Percentiles rank a stretch among this genome's conserved stretches.
phyloP scores from a whole-genome alignment of 1,140 invertebrate genomes.

The Dendroctonus valens region DNA sequence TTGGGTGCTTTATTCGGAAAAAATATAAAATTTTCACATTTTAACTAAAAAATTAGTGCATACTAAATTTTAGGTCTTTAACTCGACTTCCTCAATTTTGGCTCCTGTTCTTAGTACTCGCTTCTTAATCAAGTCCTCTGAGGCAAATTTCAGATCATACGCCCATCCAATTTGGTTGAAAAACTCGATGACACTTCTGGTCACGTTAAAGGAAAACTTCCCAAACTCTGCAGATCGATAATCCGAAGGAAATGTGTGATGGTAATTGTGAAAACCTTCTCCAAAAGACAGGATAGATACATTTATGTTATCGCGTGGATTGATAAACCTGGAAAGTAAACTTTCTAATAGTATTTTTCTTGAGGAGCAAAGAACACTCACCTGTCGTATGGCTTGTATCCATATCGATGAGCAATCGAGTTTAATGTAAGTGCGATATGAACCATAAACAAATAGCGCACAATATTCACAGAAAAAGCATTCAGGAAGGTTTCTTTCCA shows the following conservation, averaged over 20 bases:
- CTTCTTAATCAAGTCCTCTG: constrained; percentile 55
- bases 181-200: constrained; percentile 54
- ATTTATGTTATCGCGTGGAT: constrained; percentile 59
- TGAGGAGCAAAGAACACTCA: constrained; percentile 47
- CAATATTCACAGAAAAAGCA: neutral
- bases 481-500: neutral
- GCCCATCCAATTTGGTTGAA: constrained; percentile 62
- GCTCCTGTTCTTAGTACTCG: constrained; percentile 63
- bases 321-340: constrained; percentile 55
- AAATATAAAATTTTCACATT: too few relatives aligned
- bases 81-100: constrained; percentile 47
- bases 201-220: constrained; percentile 52
- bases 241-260: constrained; percentile 66
- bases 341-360: neutral
- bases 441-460: neutral
- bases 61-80: too few relatives aligned
- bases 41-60: too few relatives aligned
- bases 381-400: constrained; percentile 64
- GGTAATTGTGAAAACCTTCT: constrained; percentile 54
- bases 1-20: too few relatives aligned
- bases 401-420: constrained; percentile 77
- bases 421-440: constrained; percentile 83
- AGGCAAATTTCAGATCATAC: constrained; percentile 60
- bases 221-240: constrained; percentile 65
- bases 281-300: constrained; percentile 58